A percentile compares a stretch with the other conserved stretches of the same genome.
These are phyloP conservation scores for Bufo bufo DNA, from an alignment of 2,113 vertebrate species.

Conservation along the genomic window DNA sequence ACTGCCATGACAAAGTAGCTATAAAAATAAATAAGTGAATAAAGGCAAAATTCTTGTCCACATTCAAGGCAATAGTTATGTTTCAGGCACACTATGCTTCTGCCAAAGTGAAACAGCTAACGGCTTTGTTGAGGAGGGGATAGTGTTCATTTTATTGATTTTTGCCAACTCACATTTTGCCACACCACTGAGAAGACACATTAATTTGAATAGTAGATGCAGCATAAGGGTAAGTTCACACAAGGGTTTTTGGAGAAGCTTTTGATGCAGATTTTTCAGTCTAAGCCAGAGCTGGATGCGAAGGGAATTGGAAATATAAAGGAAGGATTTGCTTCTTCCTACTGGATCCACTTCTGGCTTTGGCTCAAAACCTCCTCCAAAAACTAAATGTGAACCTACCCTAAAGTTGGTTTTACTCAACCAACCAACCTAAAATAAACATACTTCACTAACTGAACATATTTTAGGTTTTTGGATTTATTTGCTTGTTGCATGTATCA, in stretches of 20 bases:
- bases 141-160: not conserved
- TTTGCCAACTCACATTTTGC: not conserved
- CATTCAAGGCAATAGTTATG: not conserved
- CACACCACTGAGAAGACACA: too few species aligned
- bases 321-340: too few species aligned
- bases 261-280: too few species aligned
- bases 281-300: too few species aligned
- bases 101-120: not conserved
- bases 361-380: too few species aligned
- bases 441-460: not conserved
- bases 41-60: not conserved
- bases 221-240: too few species aligned
- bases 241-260: too few species aligned
- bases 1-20: constrained; percentile 71
- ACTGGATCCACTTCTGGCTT: too few species aligned
- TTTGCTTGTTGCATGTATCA: not conserved
- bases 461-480: not conserved
- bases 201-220: too few species aligned
- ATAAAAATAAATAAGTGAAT: not conserved
- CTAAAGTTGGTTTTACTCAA: too few species aligned
- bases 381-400: too few species aligned
- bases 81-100: not conserved
- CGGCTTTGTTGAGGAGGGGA: not conserved
- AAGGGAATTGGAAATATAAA: too few species aligned
- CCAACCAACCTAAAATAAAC: not conserved